phyloP scores from a whole-genome alignment of 37 sponge, comb jelly and placozoan genomes.

The Trichoplax adhaerens region DNA sequence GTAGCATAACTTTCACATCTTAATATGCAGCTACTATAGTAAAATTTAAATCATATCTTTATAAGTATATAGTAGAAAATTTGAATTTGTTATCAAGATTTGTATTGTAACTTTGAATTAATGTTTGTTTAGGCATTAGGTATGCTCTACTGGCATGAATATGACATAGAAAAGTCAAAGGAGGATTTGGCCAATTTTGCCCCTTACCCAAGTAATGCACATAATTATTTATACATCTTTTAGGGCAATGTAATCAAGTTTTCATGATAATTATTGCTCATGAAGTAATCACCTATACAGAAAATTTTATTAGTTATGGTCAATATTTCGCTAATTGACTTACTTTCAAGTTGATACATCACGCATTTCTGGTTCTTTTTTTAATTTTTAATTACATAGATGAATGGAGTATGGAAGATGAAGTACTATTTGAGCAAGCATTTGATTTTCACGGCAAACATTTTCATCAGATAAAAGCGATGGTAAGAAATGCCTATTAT shows the following conservation, averaged over 20 bases:
- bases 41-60: too few species aligned
- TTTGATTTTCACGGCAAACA: constrained; percentile 61
- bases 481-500: constrained; percentile 15
- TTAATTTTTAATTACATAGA: constrained; percentile 16
- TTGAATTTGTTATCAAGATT: background rate
- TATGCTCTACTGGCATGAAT: constrained; percentile 53
- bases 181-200: constrained; percentile 52
- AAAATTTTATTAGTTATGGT: too few species aligned
- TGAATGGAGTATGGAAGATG: constrained; percentile 67
- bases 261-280: background rate
- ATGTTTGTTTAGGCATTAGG: constrained; percentile 44
- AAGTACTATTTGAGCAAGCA: constrained; percentile 68
- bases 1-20: too few species aligned
- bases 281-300: background rate
- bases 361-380: background rate
- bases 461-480: constrained; percentile 56
- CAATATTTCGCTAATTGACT: too few species aligned
- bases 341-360: too few species aligned
- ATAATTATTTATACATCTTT: background rate
- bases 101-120: background rate
- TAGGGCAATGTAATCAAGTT: background rate
- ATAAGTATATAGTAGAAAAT: too few species aligned
- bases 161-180: constrained; percentile 35
- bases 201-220: constrained; percentile 46
- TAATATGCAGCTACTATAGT: too few species aligned